Base-by-base conservation (phyloP, 2,113 vertebrate genomes). In the Fulmarus glacialis region DNA sequence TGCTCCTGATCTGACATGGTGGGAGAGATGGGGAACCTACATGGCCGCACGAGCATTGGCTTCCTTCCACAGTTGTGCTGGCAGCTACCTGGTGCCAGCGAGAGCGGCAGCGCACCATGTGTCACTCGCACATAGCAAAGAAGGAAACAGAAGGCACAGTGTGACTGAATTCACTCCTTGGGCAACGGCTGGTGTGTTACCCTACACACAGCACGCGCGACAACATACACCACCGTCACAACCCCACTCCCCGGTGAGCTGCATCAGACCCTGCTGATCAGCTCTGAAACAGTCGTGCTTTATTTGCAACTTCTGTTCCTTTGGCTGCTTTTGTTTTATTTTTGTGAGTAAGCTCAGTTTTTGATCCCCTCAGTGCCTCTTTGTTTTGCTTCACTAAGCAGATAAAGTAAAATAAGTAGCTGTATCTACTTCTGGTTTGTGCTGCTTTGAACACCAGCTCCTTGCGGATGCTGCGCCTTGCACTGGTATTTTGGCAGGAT, bases 51-150 rank as follows among this genome's bases (percentile, higher is more conserved):
- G 0, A 62, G 8, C 2, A 2, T 15, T 66, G 38, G 4, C 48
- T 95, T 59, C n/a, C 9, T 82, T 55, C n/a, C 27, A 47, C 16
- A 15, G 7, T 13, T 2, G 1, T 47, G 26, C 11, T 78, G 36
- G 29, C 40, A 89, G 30, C 15, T 62, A 32, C 30, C 42, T 48
- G 52, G 29, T 20, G 5, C 20, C n/a, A 30, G 26, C 2, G 0
- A 40, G 13, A 43, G 21, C 1, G 0, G 15, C 1, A 0, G 3
- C 0, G 0, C 1, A 6, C 13, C 2, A 1, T 8, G 8, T 38
- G 55, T 58, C 47, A 8, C 24, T 56, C 1, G 0, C 58, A 30
- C 2, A 2, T 29, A 42, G 7, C 26, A 26, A 22, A 20, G 38
- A 53, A 53, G 14, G 19, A 21, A 42, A 11, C 0, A 60, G 2